phyloP scores from a whole-genome alignment of 2,888 invertebrate species.

The Ceriagrion tenellum region DNA sequence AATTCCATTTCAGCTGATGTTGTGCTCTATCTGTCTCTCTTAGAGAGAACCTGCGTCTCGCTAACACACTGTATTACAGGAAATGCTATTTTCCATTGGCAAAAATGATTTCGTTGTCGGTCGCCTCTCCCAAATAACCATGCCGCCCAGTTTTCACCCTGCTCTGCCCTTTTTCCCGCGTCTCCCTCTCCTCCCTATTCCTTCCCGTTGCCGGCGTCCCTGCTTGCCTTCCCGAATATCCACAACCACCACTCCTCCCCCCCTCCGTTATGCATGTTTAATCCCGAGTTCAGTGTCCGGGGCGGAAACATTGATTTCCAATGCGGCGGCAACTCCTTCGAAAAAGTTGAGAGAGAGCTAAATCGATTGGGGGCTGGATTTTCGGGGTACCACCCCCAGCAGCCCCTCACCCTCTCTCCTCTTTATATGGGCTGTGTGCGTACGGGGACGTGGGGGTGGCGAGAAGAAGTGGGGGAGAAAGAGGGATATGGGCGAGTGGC shows the following conservation, averaged over 20 bases:
- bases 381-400: background rate
- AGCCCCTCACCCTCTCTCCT: background rate
- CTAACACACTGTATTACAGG: no score
- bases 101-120: no score
- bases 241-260: background rate
- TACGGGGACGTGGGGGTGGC: no score
- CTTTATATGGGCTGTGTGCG: no score
- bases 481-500: background rate
- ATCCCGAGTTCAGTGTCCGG: constrained; percentile 57
- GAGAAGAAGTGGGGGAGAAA: background rate
- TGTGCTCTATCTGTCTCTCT: no score
- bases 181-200: background rate
- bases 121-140: background rate
- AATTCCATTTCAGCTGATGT: no score
- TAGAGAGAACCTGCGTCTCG: no score
- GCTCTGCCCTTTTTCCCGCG: background rate
- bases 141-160: background rate
- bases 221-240: no score
- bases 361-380: constrained; percentile 59
- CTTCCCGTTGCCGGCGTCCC: no score
- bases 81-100: no score
- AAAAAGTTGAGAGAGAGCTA: constrained; percentile 59
- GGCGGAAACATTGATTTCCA: constrained; percentile 58
- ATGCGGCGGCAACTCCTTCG: constrained; percentile 62
- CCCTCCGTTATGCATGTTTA: constrained; percentile 56